Evolutionary conservation across 2,113 vertebrate genomes (phyloP), one percentile per base, ranked within the genome.

Genomic region (Delphinus delphis): DNA sequence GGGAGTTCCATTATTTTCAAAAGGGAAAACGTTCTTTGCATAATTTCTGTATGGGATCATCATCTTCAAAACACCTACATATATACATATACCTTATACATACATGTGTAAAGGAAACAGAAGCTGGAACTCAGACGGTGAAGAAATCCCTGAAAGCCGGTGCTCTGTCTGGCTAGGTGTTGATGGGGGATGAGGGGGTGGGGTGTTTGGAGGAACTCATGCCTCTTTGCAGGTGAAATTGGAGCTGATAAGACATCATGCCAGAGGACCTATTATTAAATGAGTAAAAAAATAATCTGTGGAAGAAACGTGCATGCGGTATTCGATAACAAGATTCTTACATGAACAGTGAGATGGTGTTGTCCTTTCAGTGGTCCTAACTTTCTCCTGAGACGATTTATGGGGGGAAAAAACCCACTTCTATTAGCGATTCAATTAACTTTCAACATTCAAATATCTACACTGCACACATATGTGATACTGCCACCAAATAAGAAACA

Each of bases 401-500:
- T 53, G 28, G 36, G 10, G 9, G 9, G 8, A 41, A 68, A 31
- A n/a, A 60, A 25, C 26, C 5, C 38, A 77, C 3, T 73, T 70
- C 47, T 85, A 23, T 63, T 50, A 28, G 31, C 77, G 73, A 87
- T 82, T 88, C 63, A 70, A 73, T 84, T 74, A 79, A n/a, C 13
- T 93, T 94, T 77, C 77, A 77, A 36, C 28, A 88, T 31, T 88
- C n/a, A 60, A 14, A 82, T 82, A 58, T 89, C n/a, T 63, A 92
- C 23, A 83, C 8, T 73, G n/a, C 3, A 89, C 23, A 50, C 20
- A 12, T 25, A 63, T 31, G 26, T 88, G 82, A 44, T 25, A 85
- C 62, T 53, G 33, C 20, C 53, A 93, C 17, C 62, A 93, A 95
- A 23, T 60, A 80, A 92, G 36, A 63, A 63, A 25, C 6, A 80